phyloP scores from a whole-genome alignment of 2,113 vertebrate species.

The Cyprinodon tularosa region DNA sequence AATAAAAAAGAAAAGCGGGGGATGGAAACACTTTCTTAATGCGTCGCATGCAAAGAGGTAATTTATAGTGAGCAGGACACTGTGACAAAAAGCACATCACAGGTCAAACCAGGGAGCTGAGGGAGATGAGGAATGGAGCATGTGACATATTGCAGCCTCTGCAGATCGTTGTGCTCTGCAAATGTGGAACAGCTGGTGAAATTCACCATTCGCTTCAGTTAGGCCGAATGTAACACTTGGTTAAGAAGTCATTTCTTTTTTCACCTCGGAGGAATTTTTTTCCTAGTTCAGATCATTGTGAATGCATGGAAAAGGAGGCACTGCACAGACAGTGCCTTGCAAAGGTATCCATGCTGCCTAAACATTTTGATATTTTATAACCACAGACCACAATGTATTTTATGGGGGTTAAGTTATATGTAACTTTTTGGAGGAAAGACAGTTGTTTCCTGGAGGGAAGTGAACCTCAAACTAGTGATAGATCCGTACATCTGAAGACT shows the following conservation, averaged over 20 bases:
- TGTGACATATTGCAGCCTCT: constrained; percentile 45
- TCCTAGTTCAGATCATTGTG: constrained; percentile 31
- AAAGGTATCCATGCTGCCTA: neutral
- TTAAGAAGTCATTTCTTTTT: constrained; percentile 57
- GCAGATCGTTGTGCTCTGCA: constrained; percentile 36
- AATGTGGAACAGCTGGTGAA: constrained; percentile 61
- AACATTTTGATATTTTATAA: neutral
- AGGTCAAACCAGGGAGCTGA: constrained; percentile 4
- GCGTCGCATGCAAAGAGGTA: neutral
- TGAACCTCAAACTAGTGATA: no score
- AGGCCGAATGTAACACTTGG: constrained; percentile 40
- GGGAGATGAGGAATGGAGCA: constrained; percentile 26
- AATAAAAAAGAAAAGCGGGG: neutral
- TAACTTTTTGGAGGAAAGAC: neutral
- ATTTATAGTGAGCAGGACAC: constrained; percentile 2
- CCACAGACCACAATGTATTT: no score
- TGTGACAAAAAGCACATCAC: constrained; percentile 8
- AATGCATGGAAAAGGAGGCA: constrained; percentile 21
- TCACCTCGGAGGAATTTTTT: constrained; percentile 28
- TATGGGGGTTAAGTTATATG: no score
- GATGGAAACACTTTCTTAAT: neutral
- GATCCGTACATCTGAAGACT: no score
- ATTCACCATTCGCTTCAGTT: constrained; percentile 46
- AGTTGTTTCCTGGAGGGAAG: neutral
- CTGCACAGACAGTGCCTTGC: constrained; percentile 15